Percentiles rank a stretch among this genome's conserved stretches.
These are phyloP conservation scores for Xyrauchen texanus DNA, from an alignment of 2,113 vertebrate genomes.

Conservation along the genomic window DNA sequence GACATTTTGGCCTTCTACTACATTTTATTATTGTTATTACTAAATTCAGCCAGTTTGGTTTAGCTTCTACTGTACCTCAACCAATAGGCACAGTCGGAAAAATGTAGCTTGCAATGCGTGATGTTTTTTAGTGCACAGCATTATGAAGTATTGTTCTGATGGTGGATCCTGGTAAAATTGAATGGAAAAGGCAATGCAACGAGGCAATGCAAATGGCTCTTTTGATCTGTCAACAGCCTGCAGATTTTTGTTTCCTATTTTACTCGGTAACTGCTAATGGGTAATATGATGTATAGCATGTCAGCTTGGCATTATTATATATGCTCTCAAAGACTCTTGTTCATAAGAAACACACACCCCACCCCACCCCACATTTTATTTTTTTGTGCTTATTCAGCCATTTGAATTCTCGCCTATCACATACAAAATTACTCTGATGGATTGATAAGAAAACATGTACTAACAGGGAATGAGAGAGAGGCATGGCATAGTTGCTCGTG, in stretches of 20 bases:
- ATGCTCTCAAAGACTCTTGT: conserved; percentile 72
- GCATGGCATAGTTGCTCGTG: conserved; percentile 62
- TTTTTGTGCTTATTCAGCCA: conserved; percentile 93
- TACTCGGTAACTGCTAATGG: conserved; percentile 79
- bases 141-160: conserved; percentile 47
- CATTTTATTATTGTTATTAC: neutral
- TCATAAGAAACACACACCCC: conserved; percentile 44
- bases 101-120: conserved; percentile 8
- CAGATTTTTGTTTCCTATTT: conserved; percentile 67
- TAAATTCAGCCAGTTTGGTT: neutral
- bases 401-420: conserved; percentile 91
- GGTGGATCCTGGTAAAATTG: conserved; percentile 51
- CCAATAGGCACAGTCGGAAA: conserved; percentile 40
- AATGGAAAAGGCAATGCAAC: conserved; percentile 64
- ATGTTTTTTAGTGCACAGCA: conserved; percentile 41
- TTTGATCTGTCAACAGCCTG: conserved; percentile 66
- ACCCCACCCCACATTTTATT: conserved; percentile 56
- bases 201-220: conserved; percentile 63
- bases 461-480: conserved; percentile 74
- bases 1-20: neutral
- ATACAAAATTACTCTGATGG: conserved; percentile 88
- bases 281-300: conserved; percentile 91
- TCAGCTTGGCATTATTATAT: conserved; percentile 81
- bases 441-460: conserved; percentile 83
- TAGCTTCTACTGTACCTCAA: neutral